Conservation (phyloP, 2,797 vertebrate genomes). For the Oceanodroma leucorhoa region DNA sequence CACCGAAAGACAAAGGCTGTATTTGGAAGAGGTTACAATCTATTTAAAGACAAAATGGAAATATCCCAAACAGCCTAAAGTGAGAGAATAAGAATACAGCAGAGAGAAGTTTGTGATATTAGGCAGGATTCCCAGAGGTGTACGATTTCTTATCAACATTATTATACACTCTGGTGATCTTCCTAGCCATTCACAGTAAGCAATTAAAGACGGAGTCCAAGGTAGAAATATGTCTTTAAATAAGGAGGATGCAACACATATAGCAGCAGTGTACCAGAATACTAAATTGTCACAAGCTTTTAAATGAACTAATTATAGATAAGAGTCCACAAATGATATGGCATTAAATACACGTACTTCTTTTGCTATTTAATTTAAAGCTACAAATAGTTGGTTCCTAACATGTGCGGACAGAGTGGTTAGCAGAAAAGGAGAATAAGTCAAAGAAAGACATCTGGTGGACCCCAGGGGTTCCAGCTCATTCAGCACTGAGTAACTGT, state of each 20-base stretch:
- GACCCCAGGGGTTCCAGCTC: neutral
- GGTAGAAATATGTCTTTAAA: neutral
- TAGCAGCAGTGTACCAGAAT: neutral
- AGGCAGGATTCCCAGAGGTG: neutral
- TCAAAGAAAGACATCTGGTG: neutral
- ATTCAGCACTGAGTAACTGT: neutral
- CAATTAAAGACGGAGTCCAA: neutral
- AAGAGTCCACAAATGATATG: neutral
- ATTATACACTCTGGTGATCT: neutral
- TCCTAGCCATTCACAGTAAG: neutral
- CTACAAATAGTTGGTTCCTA: neutral
- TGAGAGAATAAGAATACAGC: neutral
- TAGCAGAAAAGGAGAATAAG: neutral
- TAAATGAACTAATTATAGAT: neutral
- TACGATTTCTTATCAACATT: neutral
- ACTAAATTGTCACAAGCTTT: neutral
- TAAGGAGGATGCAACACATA: neutral
- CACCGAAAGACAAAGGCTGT: neutral
- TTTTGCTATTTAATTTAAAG: neutral
- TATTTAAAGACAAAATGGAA: neutral
- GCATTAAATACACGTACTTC: neutral
- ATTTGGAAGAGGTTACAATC: neutral
- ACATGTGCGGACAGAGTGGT: neutral
- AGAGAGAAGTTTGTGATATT: neutral
- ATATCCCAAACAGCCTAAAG: neutral